Percentiles rank a stretch among this genome's conserved stretches.
Evolutionary conservation across 2,797 vertebrate genomes (phyloP).

Genomic region (Acestrorhynchus altus): DNA sequence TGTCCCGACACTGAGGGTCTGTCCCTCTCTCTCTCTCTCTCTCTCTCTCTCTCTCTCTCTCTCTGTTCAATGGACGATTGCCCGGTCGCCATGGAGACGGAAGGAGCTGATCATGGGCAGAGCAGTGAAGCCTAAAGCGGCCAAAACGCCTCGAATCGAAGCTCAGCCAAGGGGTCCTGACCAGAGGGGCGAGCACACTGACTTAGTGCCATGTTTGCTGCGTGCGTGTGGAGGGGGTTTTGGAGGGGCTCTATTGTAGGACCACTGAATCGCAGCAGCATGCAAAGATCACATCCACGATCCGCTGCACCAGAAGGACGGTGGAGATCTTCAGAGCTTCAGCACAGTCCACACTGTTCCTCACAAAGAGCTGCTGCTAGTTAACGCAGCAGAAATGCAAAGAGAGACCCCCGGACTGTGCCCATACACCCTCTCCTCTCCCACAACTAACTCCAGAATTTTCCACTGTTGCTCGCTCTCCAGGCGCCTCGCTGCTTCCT

Average conservation of each 20-base stretch:
- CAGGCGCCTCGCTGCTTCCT: not conserved
- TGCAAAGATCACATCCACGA: not conserved
- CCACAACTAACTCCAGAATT: slow-evolving; percentile 16
- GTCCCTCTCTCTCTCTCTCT: not conserved
- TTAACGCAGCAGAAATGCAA: not conserved
- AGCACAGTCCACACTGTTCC: no score
- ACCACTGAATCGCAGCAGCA: not conserved
- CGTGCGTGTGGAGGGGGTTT: not conserved
- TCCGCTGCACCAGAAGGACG: not conserved
- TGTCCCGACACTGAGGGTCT: slow-evolving; percentile 2
- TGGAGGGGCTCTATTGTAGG: not conserved
- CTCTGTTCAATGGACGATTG: slow-evolving; percentile 58
- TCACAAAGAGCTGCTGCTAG: slow-evolving; percentile 3
- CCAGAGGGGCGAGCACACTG: not conserved
- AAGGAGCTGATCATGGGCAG: slow-evolving; percentile 60
- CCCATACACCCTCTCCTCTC: not conserved
- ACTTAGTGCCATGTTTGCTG: not conserved
- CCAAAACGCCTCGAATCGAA: not conserved
- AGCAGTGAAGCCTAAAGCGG: slow-evolving; percentile 4
- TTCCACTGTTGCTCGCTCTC: slow-evolving; percentile 24
- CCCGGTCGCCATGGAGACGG: slow-evolving; percentile 86
- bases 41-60: slow-evolving; percentile 4
- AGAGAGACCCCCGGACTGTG: not conserved
- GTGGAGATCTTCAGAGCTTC: not conserved
- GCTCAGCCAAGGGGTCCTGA: not conserved